Percentiles rank a stretch among this genome's conserved stretches.
These are phyloP conservation scores for Bufo gargarizans DNA, from an alignment of 2,113 vertebrate genomes.

Conservation along the genomic window DNA sequence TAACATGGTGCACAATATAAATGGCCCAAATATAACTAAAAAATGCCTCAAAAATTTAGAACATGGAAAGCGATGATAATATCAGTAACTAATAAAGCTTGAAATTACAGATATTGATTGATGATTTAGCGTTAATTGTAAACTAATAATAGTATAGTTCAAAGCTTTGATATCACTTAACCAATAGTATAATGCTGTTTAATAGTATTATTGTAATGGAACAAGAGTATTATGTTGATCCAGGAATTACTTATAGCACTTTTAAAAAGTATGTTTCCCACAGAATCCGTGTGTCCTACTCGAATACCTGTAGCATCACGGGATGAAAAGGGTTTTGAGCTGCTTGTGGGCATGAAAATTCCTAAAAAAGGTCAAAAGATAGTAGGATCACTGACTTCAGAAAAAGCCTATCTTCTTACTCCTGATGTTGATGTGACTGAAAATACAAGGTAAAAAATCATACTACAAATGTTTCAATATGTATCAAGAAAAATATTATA, in stretches of 20 bases:
- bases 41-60: too few relatives aligned
- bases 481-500: not conserved
- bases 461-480: not conserved
- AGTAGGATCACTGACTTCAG: conserved; percentile 71
- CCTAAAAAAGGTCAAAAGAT: conserved; percentile 70
- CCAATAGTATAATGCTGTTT: too few relatives aligned
- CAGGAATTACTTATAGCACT: not conserved
- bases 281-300: conserved; percentile 81
- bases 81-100: too few relatives aligned
- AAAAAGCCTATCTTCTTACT: conserved; percentile 70
- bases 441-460: conserved; percentile 70
- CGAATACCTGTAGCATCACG: conserved; percentile 78
- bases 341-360: conserved; percentile 77
- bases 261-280: not conserved
- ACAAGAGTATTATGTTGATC: not conserved
- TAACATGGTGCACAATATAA: too few relatives aligned
- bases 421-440: conserved; percentile 72
- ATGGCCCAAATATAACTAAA: too few relatives aligned
- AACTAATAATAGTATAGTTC: too few relatives aligned
- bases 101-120: too few relatives aligned
- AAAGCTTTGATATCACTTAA: too few relatives aligned
- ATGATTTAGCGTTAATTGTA: too few relatives aligned
- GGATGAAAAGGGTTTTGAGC: conserved; percentile 81
- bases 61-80: too few relatives aligned
- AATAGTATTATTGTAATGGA: not conserved